Percentiles rank a stretch among this genome's conserved stretches.
Evolutionary conservation across 2,113 vertebrate genomes (phyloP).

Genomic region (Setophaga kirtlandii): DNA sequence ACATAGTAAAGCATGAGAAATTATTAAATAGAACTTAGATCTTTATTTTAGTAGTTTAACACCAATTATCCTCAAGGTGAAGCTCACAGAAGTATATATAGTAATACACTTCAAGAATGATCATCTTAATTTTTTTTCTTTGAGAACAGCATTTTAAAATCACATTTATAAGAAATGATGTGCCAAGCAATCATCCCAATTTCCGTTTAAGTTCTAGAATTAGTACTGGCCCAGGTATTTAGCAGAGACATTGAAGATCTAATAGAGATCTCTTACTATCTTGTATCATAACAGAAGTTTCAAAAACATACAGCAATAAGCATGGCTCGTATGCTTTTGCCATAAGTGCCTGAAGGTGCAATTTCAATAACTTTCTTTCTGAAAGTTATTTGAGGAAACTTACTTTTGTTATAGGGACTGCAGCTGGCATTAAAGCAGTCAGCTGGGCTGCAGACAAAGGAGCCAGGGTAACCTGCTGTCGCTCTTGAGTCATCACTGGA

Average conservation of each 20-base stretch:
- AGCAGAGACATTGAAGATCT: background rate
- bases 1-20: background rate
- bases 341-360: background rate
- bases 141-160: background rate
- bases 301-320: background rate
- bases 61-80: background rate
- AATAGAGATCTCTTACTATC: background rate
- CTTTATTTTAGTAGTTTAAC: background rate
- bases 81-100: background rate
- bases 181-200: background rate
- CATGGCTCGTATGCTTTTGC: background rate
- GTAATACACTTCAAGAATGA: background rate
- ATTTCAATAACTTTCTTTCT: background rate
- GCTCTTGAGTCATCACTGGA: slow-evolving; percentile 51
- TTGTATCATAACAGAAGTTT: background rate
- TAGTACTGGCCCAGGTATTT: background rate
- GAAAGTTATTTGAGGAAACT: slow-evolving; percentile 32
- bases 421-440: slow-evolving; percentile 39
- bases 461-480: slow-evolving; percentile 43
- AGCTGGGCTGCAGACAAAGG: slow-evolving; percentile 43
- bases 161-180: background rate
- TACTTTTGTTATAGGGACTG: slow-evolving; percentile 73
- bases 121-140: background rate
- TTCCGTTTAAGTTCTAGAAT: background rate
- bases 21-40: background rate